Percentiles rank a stretch among this genome's conserved stretches.
Conservation (phyloP, 2,797 vertebrate genomes). For the Spinus olivaceus region DNA sequence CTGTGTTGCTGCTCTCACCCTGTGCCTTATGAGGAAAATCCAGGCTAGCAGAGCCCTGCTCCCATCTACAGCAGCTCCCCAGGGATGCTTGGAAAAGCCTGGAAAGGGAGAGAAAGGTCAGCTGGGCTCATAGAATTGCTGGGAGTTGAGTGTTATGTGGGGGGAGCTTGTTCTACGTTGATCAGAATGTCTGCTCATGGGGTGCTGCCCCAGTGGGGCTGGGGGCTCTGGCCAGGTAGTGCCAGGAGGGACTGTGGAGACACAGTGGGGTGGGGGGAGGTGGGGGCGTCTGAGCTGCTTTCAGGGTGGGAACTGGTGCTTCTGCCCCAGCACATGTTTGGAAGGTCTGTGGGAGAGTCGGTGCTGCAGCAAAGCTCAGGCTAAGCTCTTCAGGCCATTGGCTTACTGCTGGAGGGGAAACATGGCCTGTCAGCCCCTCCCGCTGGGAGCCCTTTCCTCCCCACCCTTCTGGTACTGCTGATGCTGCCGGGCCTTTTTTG, state of each 20-base stretch:
- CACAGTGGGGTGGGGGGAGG: rapidly evolving
- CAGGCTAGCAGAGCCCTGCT: not conserved
- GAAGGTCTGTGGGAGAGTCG: rapidly evolving
- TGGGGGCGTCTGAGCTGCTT: not conserved
- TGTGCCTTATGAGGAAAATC: not conserved
- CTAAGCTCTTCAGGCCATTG: rapidly evolving
- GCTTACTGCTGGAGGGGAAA: not conserved
- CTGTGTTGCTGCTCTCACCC: not conserved
- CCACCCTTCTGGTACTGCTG: not conserved
- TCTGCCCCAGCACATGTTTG: not conserved
- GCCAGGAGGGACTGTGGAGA: not conserved
- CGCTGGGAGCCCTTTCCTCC: rapidly evolving
- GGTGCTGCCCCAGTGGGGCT: rapidly evolving
- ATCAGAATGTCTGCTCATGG: not conserved
- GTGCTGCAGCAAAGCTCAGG: not conserved
- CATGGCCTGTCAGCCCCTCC: rapidly evolving
- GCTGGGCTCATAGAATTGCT: rapidly evolving
- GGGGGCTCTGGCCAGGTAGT: not conserved
- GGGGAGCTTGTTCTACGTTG: too few relatives aligned
- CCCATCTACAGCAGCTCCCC: not conserved
- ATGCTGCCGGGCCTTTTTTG: not conserved
- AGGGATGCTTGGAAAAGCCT: not conserved
- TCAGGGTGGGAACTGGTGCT: not conserved
- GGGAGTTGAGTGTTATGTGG: rapidly evolving
- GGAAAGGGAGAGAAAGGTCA: not conserved